A percentile compares a stretch with the other conserved stretches of the same genome.
These are phyloP conservation scores for Siderastrea radians DNA, from an alignment of 92 coral and sea anemone genomes.

Conservation along the genomic window DNA sequence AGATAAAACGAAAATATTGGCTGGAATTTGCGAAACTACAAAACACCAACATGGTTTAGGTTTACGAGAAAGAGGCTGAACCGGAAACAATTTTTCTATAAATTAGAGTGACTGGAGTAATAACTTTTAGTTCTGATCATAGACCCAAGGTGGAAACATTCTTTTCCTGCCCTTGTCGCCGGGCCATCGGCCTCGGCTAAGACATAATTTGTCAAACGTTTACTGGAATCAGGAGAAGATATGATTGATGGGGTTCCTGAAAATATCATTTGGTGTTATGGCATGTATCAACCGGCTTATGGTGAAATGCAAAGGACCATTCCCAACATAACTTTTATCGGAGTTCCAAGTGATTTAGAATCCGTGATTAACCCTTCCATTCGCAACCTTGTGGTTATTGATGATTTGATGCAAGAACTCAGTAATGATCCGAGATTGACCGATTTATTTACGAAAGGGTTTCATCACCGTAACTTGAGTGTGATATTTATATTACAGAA, in stretches of 20 bases:
- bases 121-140: conserved; percentile 16
- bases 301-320: conserved; percentile 42
- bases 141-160: conserved; percentile 45
- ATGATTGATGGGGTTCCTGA: conserved; percentile 50
- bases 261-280: conserved; percentile 15
- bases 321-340: conserved; percentile 51
- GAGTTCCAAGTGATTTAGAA: conserved; percentile 48
- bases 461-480: conserved; percentile 61
- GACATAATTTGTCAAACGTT: conserved; percentile 49
- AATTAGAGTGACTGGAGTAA: background rate
- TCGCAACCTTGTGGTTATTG: conserved; percentile 58
- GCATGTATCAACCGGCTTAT: background rate
- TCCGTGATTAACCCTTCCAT: conserved; percentile 45
- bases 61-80: background rate
- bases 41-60: no score
- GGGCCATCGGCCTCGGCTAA: conserved; percentile 43
- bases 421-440: conserved; percentile 49
- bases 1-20: background rate
- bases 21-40: no score
- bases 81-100: background rate
- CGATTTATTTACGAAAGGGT: conserved; percentile 61
- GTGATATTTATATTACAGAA: conserved; percentile 47
- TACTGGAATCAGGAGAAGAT: background rate
- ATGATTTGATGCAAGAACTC: conserved; percentile 67
- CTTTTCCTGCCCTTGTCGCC: conserved; percentile 48